A percentile compares a stretch with the other conserved stretches of the same genome.
These are phyloP conservation scores for Theropithecus gelada DNA, from an alignment of 2,113 vertebrate genomes.

Conservation along the genomic window DNA sequence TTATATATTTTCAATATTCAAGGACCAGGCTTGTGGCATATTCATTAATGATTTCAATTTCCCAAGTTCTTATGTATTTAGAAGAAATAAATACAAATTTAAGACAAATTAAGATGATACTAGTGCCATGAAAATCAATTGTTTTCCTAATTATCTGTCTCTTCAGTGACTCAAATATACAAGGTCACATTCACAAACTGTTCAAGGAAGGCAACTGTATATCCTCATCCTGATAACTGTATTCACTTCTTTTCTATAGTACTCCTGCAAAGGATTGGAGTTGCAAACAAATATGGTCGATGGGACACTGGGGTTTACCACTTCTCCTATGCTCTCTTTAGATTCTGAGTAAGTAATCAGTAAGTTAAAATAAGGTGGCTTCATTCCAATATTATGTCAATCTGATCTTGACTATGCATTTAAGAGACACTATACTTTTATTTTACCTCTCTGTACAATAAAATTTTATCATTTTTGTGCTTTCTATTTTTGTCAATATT, in stretches of 20 bases:
- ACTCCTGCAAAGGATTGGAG: background rate
- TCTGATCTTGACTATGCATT: slow-evolving; percentile 22
- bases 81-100: background rate
- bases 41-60: background rate
- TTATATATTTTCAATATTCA: background rate
- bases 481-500: slow-evolving; percentile 66
- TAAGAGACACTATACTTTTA: slow-evolving; percentile 43
- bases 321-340: background rate
- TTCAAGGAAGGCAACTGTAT: background rate
- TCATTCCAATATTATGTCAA: slow-evolving; percentile 19
- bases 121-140: background rate
- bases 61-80: background rate
- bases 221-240: background rate
- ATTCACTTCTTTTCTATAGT: background rate
- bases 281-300: background rate
- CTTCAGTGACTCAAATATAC: background rate
- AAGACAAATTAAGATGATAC: background rate
- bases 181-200: background rate
- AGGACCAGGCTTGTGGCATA: background rate
- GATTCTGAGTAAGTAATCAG: slow-evolving; percentile 24
- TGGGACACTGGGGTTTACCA: background rate
- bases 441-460: background rate
- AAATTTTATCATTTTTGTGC: slow-evolving; percentile 58
- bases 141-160: background rate
- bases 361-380: background rate